Percentiles rank a stretch among this genome's conserved stretches.
Conservation (phyloP, 2,113 vertebrate species). For the Catharus fuscescens region DNA sequence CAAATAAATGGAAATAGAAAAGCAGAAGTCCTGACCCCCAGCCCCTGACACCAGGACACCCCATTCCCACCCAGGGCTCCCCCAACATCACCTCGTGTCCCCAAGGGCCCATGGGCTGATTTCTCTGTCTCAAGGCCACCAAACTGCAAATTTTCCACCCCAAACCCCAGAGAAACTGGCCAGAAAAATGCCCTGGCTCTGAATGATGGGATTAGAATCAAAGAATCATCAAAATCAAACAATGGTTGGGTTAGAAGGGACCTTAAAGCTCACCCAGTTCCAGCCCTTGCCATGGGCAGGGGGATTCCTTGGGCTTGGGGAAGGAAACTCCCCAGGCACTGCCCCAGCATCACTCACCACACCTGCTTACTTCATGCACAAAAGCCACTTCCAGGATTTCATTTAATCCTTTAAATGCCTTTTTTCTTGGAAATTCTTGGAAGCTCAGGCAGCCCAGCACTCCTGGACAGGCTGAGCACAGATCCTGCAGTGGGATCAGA, state of each 20-base stretch:
- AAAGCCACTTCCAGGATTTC: neutral
- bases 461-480: rapidly evolving
- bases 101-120: rapidly evolving
- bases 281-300: neutral
- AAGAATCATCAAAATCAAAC: too few relatives aligned
- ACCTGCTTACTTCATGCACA: neutral
- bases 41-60: rapidly evolving
- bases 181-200: neutral
- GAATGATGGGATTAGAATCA: neutral
- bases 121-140: rapidly evolving
- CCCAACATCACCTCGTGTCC: rapidly evolving
- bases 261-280: neutral
- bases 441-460: neutral
- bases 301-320: neutral
- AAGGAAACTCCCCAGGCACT: rapidly evolving
- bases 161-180: neutral
- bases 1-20: neutral
- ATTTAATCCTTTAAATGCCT: neutral
- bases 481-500: neutral
- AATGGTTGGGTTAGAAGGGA: neutral
- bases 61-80: rapidly evolving
- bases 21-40: neutral
- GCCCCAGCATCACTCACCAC: neutral
- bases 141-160: neutral
- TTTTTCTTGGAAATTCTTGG: neutral